phyloP scores from a whole-genome alignment of 2,888 invertebrate species.

The Theodoxus fluviatilis region DNA sequence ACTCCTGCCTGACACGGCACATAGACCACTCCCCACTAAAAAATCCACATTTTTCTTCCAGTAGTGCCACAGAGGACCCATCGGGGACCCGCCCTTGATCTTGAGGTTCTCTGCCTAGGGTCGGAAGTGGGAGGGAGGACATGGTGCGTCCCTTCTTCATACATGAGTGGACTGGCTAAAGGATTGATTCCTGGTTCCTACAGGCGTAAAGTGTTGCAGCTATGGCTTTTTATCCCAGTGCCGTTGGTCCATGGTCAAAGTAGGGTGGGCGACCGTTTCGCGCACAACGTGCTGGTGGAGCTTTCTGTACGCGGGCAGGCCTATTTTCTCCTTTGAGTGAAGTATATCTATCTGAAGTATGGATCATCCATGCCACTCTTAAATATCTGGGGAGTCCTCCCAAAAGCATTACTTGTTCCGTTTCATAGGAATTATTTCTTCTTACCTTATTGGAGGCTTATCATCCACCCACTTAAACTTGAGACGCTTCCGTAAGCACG shows the following conservation, averaged over 20 bases:
- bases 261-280: conserved; percentile 97
- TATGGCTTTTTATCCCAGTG: conserved; percentile 97
- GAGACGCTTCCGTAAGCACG: no score
- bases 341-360: background rate
- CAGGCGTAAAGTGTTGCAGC: conserved; percentile 84
- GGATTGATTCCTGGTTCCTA: no score
- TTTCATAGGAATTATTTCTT: no score
- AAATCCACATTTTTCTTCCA: no score
- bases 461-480: no score
- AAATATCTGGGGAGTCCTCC: no score
- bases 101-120: conserved; percentile 90
- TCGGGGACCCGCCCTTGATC: conserved; percentile 81
- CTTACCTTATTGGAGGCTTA: no score
- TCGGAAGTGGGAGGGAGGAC: conserved; percentile 89
- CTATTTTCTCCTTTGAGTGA: background rate
- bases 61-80: no score
- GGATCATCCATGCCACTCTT: background rate
- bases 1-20: no score
- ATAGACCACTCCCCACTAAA: no score
- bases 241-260: conserved; percentile 99
- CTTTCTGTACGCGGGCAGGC: conserved; percentile 78
- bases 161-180: conserved; percentile 93
- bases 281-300: conserved; percentile 95
- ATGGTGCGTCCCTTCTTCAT: conserved; percentile 94
- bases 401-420: no score